Evolutionary conservation across 2,888 invertebrate species (phyloP), one percentile per base, ranked within the genome.

Genomic region (Spilosoma lubricipeda): DNA sequence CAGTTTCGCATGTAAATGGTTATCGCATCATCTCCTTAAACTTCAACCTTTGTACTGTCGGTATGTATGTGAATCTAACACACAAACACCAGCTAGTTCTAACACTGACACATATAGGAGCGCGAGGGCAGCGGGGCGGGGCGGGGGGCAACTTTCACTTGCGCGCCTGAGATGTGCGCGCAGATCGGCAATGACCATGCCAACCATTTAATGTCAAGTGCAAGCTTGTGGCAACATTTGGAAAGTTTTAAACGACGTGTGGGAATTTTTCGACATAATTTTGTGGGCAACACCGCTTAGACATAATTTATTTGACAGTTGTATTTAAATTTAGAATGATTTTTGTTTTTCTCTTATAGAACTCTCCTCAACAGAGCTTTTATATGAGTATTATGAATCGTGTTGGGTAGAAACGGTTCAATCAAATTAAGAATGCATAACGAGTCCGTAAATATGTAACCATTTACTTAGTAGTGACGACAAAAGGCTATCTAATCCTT

Each of bases 121-220:
- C 72, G 63, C 20, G 76, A 75, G 72, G 70, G 67, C 77, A 76
- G 77, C 75, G 63, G 75, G 65, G 82, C 73, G 81, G 79, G 81
- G 80, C 72, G 72, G 74, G 77, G 80, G 78, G 84, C 88, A 91
- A 93, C 93, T 93, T 93, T 93, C 93, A 93, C 93, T 93, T 85
- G 90, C 90, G 87, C 87, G 88, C 86, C 85, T 84, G 89, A 89
- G 91, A 91, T 88, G 83, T 76, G 86, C 80, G 80, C 82, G 77
- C 77, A 67, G 73, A 72, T 73, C 73, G 92, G 89, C 93, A 93
- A 91, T 93, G 93, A 92, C 93, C 93, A 92, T 90, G 90, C 90
- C 84, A 80, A 82, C 78, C 72, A 82, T 85, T 80, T 87, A 89
- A 90, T 91, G 93, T 93, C 93, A 93, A 93, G 93, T 92, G 91